A percentile compares a stretch with the other conserved stretches of the same genome.
These are phyloP conservation scores for Hyperoplus immaculatus DNA, from an alignment of 2,797 vertebrate genomes.

Conservation along the genomic window DNA sequence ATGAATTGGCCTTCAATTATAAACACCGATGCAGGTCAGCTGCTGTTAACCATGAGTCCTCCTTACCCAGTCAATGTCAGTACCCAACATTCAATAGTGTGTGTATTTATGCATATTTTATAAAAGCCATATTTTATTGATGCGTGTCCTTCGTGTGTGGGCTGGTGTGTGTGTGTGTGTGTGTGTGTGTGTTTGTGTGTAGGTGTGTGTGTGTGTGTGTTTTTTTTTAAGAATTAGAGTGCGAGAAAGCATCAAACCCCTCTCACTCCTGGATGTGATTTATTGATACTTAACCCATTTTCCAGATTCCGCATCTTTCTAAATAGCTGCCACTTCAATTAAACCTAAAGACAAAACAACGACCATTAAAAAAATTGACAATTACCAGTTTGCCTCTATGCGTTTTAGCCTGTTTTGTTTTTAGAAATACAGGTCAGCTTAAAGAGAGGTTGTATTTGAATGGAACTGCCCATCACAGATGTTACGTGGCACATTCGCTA, in stretches of 20 bases:
- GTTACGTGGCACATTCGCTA: constrained; percentile 37
- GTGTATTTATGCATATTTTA: constrained; percentile 82
- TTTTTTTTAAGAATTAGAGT: constrained; percentile 67
- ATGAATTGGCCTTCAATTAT: constrained; percentile 79
- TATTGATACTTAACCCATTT: constrained; percentile 79
- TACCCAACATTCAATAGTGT: constrained; percentile 67
- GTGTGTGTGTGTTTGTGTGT: constrained; percentile 58
- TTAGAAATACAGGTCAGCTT: constrained; percentile 30
- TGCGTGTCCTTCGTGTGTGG: constrained; percentile 70
- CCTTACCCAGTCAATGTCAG: constrained; percentile 75
- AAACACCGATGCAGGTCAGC: constrained; percentile 70
- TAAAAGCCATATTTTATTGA: constrained; percentile 82
- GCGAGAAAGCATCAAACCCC: constrained; percentile 60
- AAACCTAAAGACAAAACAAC: constrained; percentile 46
- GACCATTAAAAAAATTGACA: constrained; percentile 34
- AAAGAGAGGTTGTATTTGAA: constrained; percentile 33
- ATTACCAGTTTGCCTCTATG: constrained; percentile 22
- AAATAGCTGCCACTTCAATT: constrained; percentile 64
- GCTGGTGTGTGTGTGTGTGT: constrained; percentile 28
- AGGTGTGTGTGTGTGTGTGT: constrained; percentile 34
- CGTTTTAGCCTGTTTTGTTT: constrained; percentile 36
- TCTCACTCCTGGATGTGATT: constrained; percentile 71
- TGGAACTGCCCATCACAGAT: constrained; percentile 45
- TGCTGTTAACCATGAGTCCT: constrained; percentile 72
- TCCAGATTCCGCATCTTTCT: constrained; percentile 51